A percentile compares a stretch with the other conserved stretches of the same genome.
Conservation (phyloP, 1,140 invertebrate genomes). For the Eupristina koningsbergeri region DNA sequence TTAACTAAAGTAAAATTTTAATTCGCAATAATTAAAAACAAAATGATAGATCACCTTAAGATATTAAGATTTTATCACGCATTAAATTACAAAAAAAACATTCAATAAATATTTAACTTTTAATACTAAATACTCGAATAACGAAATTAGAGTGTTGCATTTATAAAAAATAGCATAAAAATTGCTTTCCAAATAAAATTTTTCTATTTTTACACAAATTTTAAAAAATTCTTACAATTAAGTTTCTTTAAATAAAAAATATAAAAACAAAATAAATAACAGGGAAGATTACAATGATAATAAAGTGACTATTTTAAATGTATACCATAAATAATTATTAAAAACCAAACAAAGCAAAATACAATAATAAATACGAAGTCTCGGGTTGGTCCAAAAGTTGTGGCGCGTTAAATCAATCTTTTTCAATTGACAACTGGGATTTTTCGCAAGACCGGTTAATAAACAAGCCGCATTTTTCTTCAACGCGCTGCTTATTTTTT, state of each 20-base stretch:
- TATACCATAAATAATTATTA: neutral
- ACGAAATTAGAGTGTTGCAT: neutral
- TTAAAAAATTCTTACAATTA: neutral
- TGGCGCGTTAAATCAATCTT: constrained; percentile 36
- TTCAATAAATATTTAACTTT: neutral
- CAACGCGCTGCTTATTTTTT: neutral
- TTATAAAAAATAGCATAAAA: too few species aligned
- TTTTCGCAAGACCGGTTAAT: constrained; percentile 20
- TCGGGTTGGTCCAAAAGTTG: neutral
- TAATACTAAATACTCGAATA: neutral
- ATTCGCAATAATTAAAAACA: too few species aligned
- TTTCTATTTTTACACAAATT: neutral
- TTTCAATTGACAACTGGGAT: constrained; percentile 19
- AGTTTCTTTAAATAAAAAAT: neutral
- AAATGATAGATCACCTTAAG: too few species aligned
- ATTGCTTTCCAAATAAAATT: neutral
- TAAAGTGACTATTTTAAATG: neutral
- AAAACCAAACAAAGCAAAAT: constrained; percentile 15
- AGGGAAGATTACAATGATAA: neutral
- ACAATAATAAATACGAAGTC: constrained; percentile 17
- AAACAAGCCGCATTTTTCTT: constrained; percentile 34
- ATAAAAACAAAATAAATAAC: neutral
- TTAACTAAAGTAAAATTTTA: too few species aligned
- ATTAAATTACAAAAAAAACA: too few species aligned
- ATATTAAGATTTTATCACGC: too few species aligned